Base-by-base conservation (phyloP, 2,797 vertebrate species). In the Podargus strigoides region DNA sequence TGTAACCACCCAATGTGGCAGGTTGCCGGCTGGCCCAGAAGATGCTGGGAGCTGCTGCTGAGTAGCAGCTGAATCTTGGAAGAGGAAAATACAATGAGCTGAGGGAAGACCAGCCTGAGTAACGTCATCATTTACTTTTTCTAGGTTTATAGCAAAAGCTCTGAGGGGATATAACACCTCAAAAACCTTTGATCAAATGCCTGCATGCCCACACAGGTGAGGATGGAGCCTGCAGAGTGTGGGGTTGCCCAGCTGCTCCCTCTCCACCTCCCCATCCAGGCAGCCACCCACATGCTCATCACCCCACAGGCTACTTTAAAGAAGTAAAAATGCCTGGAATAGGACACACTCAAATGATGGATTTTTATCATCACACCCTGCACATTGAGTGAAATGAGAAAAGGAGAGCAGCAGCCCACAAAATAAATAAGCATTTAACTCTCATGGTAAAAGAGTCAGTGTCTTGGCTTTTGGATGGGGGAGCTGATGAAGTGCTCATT, bases 361-460 rank as follows among this genome's bases (percentile, higher is more conserved):
- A 62, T 87, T 92, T 47, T 90, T 69, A 90, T 73, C 67, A 50
- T 78, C 41, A 41, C 34, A 84, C 73, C 66, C 79, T 81, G 76
- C 36, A 86, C 22, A 3, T 36, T 42, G 22, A 75, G 30, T 20
- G 27, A 78, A 93, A 81, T 81, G 24, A 63, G 37, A 95, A 82
- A 69, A 17, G 14, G 12, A 22, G 59, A 93, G 52, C 50, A 56
- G 76, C 53, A 63, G 37, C 21, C 59, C 53, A 69, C 41, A 70
- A 77, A 87, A 87, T 30, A 77, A 92, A 53, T 27, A 67, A 50
- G 41, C 20, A 59, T 49, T 89, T 83, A 93, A 90, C n/a, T 12
- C 49, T 64, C 8, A 1, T 0, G 3, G 34, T 24, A 17, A 79
- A 72, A 76, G 50, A 87, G 18, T 55, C 47, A 37, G 19, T 0